Evolutionary conservation across 2,888 invertebrate genomes (phyloP).

Genomic region (Caenorhabditis zanzibari): DNA sequence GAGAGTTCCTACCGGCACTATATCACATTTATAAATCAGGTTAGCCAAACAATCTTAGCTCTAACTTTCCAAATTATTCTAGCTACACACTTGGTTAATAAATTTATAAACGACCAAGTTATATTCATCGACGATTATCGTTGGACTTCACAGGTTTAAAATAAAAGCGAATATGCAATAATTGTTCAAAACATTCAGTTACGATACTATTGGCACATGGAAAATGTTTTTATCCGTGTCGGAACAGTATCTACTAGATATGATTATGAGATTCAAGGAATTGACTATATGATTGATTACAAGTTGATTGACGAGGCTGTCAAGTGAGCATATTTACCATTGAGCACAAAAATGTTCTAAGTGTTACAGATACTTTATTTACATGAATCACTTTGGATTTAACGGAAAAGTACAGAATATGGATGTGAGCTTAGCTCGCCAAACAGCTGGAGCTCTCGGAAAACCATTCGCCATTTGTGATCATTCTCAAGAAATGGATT

Average conservation of each 20-base stretch:
- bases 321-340: conserved; percentile 11
- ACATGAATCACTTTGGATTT: conserved; percentile 60
- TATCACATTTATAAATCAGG: conserved; percentile 55
- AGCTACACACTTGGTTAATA: conserved; percentile 43
- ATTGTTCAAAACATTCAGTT: conserved; percentile 24
- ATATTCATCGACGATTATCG: conserved; percentile 60
- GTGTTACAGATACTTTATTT: conserved; percentile 36
- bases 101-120: conserved; percentile 56
- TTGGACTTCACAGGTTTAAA: conserved; percentile 47
- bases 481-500: conserved; percentile 28
- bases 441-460: conserved; percentile 42
- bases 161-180: neutral
- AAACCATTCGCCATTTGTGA: conserved; percentile 62
- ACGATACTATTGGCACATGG: conserved; percentile 73
- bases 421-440: conserved; percentile 18
- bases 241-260: conserved; percentile 60
- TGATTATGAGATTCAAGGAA: conserved; percentile 67
- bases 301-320: conserved; percentile 48
- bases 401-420: conserved; percentile 2
- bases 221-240: conserved; percentile 72
- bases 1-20: conserved; percentile 37
- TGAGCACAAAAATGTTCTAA: too few relatives aligned
- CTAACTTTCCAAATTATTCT: neutral
- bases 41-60: neutral
- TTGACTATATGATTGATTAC: conserved; percentile 32